These are phyloP conservation scores for Cavia aperea DNA, from an alignment of 2,113 vertebrate genomes.

Conservation along the genomic window DNA sequence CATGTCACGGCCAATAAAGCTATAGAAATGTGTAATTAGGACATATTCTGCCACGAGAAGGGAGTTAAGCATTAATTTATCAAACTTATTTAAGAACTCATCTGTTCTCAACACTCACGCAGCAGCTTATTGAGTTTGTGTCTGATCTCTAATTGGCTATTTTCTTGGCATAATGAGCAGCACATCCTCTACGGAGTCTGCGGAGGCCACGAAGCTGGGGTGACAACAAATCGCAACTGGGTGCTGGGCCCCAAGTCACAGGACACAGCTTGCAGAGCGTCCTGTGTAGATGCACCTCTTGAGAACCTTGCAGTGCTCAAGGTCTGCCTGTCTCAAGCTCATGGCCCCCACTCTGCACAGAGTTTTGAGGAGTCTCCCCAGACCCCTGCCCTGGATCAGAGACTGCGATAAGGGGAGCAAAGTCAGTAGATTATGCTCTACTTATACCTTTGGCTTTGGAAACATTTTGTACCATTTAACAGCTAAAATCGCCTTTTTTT, in stretches of 20 bases:
- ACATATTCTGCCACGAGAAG: slow-evolving; percentile 49
- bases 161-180: slow-evolving; percentile 59
- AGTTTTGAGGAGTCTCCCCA: too few species aligned
- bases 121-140: slow-evolving; percentile 60
- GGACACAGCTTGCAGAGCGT: not conserved
- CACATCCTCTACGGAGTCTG: not conserved
- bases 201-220: fast-evolving
- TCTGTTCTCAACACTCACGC: slow-evolving; percentile 46
- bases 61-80: slow-evolving; percentile 60
- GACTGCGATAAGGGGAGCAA: fast-evolving
- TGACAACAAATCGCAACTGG: not conserved
- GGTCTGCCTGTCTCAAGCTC: fast-evolving
- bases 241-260: too few species aligned
- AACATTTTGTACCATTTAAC: not conserved
- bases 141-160: slow-evolving; percentile 59
- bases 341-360: not conserved
- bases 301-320: too few species aligned
- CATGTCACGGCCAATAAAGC: slow-evolving; percentile 54
- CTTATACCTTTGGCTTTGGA: not conserved
- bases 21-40: slow-evolving; percentile 61
- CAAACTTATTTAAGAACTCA: slow-evolving; percentile 57
- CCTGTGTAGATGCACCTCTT: too few species aligned
- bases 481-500: not conserved
- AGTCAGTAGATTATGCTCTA: not conserved
- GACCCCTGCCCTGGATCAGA: not conserved